These are phyloP conservation scores for Marmota monax DNA, from an alignment of 2,113 vertebrate genomes.

Conservation along the genomic window DNA sequence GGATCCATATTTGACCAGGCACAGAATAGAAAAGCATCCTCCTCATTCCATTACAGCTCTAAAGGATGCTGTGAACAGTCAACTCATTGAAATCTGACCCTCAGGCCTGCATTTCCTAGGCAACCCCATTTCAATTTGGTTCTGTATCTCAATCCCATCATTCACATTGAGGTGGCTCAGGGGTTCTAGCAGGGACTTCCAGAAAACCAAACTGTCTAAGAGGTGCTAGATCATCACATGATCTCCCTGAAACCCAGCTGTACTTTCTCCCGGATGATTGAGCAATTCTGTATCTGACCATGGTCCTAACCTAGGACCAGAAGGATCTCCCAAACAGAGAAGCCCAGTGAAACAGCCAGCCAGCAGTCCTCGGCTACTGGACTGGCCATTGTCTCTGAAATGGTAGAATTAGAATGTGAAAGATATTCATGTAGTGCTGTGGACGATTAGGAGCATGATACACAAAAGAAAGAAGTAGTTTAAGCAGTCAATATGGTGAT, in stretches of 20 bases:
- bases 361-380: neutral
- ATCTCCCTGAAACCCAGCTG: neutral
- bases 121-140: constrained; percentile 19
- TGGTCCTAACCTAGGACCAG: neutral
- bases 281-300: neutral
- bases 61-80: neutral
- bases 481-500: neutral
- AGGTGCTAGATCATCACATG: neutral
- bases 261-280: neutral
- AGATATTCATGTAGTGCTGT: constrained; percentile 52
- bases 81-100: neutral
- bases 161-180: constrained; percentile 31
- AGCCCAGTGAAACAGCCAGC: neutral
- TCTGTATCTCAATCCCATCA: neutral
- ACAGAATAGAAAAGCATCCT: neutral
- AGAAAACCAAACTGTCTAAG: neutral
- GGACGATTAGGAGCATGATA: constrained; percentile 65
- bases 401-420: constrained; percentile 71
- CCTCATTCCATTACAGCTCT: constrained; percentile 23
- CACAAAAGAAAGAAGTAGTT: constrained; percentile 24
- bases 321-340: constrained; percentile 6
- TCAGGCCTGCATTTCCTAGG: constrained; percentile 63
- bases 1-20: neutral
- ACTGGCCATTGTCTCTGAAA: constrained; percentile 51
- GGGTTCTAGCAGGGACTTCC: constrained; percentile 62